These are phyloP conservation scores for Matsumyia berberina DNA, from an alignment of 2,888 invertebrate genomes.

Conservation along the genomic window DNA sequence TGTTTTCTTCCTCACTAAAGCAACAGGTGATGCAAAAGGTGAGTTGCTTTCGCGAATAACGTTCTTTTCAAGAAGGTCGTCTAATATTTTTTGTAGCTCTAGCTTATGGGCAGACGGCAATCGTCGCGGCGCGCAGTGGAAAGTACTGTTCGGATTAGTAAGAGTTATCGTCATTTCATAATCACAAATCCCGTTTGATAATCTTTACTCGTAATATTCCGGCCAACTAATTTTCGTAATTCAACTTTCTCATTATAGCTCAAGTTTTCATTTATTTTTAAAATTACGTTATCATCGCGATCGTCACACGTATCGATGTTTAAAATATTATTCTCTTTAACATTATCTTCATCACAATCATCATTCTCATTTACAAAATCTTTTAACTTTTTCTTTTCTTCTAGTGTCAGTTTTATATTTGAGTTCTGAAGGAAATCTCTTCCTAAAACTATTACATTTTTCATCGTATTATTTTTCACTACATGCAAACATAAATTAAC, in stretches of 20 bases:
- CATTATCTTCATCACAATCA: neutral
- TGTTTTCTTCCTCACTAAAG: constrained; percentile 28
- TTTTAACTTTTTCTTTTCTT: constrained; percentile 11
- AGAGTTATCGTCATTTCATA: constrained; percentile 41
- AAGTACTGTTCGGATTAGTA: constrained; percentile 34
- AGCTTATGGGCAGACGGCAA: constrained; percentile 32
- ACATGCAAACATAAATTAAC: constrained; percentile 41
- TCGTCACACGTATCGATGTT: constrained; percentile 41
- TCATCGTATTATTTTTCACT: constrained; percentile 44
- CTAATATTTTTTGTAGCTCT: constrained; percentile 40
- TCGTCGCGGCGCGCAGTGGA: constrained; percentile 40
- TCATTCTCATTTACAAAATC: neutral
- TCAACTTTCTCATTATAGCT: constrained; percentile 15
- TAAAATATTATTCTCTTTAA: constrained; percentile 27
- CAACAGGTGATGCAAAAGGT: constrained; percentile 24
- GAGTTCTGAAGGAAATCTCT: constrained; percentile 41
- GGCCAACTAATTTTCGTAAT: constrained; percentile 16
- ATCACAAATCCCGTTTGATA: neutral
- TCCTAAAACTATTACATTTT: constrained; percentile 38
- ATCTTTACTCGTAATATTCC: neutral
- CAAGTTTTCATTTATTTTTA: constrained; percentile 43
- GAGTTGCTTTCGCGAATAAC: constrained; percentile 37
- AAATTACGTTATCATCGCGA: constrained; percentile 16
- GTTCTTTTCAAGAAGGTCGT: constrained; percentile 10
- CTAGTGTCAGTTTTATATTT: constrained; percentile 28